Base-by-base conservation (phyloP, 2,797 vertebrate species). In the Phylloscopus collybita region DNA sequence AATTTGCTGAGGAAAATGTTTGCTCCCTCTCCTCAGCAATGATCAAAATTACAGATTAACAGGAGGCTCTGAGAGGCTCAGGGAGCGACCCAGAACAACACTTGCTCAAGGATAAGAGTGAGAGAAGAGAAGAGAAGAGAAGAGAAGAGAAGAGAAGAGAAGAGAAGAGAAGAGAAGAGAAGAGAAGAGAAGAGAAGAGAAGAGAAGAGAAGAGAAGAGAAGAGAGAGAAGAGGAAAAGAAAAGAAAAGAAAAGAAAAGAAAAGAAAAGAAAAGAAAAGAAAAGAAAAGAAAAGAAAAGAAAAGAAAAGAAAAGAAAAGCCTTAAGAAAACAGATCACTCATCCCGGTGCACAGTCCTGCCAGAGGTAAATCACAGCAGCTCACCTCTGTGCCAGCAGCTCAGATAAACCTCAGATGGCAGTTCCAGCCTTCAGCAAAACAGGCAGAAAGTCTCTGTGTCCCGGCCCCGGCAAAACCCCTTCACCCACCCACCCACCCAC, bases 11-110 rank as follows among this genome's bases (percentile, higher is more conserved):
- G 54, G 76, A 69, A 92, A 95, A 84, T 69, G 75, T 84, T 93
- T 95, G 54, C 73, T 90, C 67, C 49, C n/a, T 86, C 72, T 84
- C 76, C 62, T 93, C 80, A 1, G 34, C 79, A 79, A 6, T 59
- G 76, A 94, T 76, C 73, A 92, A 62, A 84, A 88, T 88, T 90
- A 92, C 80, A 93, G 81, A 93, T 93, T 91, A 95, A 96, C 79
- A 75, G 70, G 80, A 95, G 69, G 89, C 92, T 38, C 57, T 49
- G 40, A 0, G 14, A 66, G 70, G 70, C 60, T 66, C 5, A 5
- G 56, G 50, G 34, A 90, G 29, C 0, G 2, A 85, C 47, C 34
- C 59, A 20, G 54, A 7, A 4, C 57, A 87, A 16, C 9, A 4
- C 81, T 82, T 51, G 57, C 49, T 70, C 15, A 59, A 65, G 80